These are phyloP conservation scores for Premnoplex brunnescens DNA, from an alignment of 2,797 vertebrate species.

Conservation along the genomic window DNA sequence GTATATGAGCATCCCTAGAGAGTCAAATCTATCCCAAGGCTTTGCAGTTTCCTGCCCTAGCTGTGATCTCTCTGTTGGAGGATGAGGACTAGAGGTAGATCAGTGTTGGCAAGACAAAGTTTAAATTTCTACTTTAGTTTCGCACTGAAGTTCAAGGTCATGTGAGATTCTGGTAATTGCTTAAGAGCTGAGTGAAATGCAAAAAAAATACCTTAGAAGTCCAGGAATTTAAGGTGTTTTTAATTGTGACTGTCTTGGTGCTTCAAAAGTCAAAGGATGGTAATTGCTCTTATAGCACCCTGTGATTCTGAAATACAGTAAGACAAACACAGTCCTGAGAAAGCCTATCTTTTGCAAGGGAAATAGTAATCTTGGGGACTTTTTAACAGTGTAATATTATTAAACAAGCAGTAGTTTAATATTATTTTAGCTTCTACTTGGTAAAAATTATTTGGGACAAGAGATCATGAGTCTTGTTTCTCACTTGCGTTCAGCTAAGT, in stretches of 20 bases:
- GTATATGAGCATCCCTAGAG: too few species aligned
- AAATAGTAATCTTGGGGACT: background rate
- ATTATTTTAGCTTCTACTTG: background rate
- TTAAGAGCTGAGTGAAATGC: background rate
- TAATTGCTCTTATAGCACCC: background rate
- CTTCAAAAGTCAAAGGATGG: background rate
- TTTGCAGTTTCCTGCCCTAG: background rate
- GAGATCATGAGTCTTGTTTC: fast-evolving
- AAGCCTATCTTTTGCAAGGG: background rate
- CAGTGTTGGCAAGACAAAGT: background rate
- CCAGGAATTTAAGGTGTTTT: background rate
- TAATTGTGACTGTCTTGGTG: background rate
- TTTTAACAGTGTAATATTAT: background rate
- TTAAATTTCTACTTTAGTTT: background rate
- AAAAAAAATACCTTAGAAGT: background rate
- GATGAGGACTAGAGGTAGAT: background rate
- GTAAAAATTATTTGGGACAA: background rate
- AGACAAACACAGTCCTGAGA: background rate
- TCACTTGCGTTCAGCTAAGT: background rate
- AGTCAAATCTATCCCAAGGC: background rate
- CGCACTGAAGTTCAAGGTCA: background rate
- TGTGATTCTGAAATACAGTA: background rate
- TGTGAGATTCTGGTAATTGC: background rate
- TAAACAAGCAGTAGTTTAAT: background rate
- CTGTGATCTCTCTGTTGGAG: background rate